These are phyloP conservation scores for Muscicapa comitata DNA, from an alignment of 2,797 vertebrate species.

Conservation along the genomic window DNA sequence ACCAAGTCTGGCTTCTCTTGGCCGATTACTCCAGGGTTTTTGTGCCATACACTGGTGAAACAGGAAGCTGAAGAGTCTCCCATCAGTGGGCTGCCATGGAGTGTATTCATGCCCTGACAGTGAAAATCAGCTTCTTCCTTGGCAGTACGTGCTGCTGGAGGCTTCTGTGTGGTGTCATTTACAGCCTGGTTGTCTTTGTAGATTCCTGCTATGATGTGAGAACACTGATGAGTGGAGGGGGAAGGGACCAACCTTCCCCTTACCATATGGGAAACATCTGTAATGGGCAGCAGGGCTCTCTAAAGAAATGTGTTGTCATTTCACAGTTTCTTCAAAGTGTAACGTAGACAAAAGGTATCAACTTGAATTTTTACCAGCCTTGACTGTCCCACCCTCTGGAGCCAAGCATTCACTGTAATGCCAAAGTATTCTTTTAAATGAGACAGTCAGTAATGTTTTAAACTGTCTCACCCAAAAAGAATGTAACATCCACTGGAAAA, in stretches of 20 bases:
- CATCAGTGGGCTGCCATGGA: neutral
- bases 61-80: neutral
- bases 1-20: neutral
- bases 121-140: constrained; percentile 1
- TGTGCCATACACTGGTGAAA: neutral
- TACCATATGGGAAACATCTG: constrained; percentile 67
- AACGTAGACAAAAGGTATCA: constrained; percentile 46
- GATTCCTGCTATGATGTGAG: constrained; percentile 46
- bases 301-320: constrained; percentile 25
- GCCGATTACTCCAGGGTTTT: neutral
- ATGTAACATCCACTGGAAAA: constrained; percentile 56
- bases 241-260: constrained; percentile 3
- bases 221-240: constrained; percentile 54
- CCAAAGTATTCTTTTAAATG: constrained; percentile 17
- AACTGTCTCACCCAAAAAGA: constrained; percentile 54
- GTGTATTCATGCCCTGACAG: neutral
- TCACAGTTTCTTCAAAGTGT: constrained; percentile 41
- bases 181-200: constrained; percentile 31
- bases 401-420: constrained; percentile 34
- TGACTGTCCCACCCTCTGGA: constrained; percentile 50
- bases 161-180: constrained; percentile 34
- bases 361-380: constrained; percentile 40
- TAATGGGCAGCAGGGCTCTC: neutral
- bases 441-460: constrained; percentile 55
- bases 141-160: constrained; percentile 1